Percentiles rank a stretch among this genome's conserved stretches.
These are phyloP conservation scores for Proisotoma minuta DNA, from an alignment of 2,888 invertebrate species.

Conservation along the genomic window DNA sequence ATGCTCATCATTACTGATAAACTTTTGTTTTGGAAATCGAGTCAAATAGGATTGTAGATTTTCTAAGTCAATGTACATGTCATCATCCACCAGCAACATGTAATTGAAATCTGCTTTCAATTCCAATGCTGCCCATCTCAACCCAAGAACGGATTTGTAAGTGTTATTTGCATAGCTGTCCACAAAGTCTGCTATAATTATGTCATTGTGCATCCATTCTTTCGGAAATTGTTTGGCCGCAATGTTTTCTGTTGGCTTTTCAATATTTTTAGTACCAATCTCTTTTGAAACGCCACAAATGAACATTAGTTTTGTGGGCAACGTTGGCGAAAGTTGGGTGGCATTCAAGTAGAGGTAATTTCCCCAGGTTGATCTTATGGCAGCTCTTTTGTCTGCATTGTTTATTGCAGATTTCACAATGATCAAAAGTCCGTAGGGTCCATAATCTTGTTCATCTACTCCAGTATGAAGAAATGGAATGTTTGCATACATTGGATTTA, in stretches of 20 bases:
- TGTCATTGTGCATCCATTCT: slow-evolving; percentile 56
- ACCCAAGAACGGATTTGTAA: slow-evolving; percentile 75
- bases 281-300: slow-evolving; percentile 22
- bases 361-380: slow-evolving; percentile 73
- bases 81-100: slow-evolving; percentile 29
- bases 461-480: slow-evolving; percentile 11
- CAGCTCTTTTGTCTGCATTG: slow-evolving; percentile 61
- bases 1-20: no score
- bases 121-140: slow-evolving; percentile 65
- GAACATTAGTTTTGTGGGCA: slow-evolving; percentile 38
- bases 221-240: no score
- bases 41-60: slow-evolving; percentile 10
- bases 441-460: background rate
- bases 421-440: slow-evolving; percentile 55
- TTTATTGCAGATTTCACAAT: slow-evolving; percentile 65
- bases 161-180: slow-evolving; percentile 78
- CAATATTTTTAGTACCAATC: background rate
- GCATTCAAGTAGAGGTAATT: slow-evolving; percentile 10
- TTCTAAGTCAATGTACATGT: slow-evolving; percentile 19
- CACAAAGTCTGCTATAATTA: slow-evolving; percentile 70
- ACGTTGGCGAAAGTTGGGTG: background rate
- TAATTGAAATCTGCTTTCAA: slow-evolving; percentile 17
- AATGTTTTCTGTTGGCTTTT: no score
- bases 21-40: background rate
- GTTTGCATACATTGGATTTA: slow-evolving; percentile 12